Evolutionary conservation across 2,888 invertebrate species (phyloP), one percentile per base, ranked within the genome.

Genomic region (Scaptomyza cyrtandrae): DNA sequence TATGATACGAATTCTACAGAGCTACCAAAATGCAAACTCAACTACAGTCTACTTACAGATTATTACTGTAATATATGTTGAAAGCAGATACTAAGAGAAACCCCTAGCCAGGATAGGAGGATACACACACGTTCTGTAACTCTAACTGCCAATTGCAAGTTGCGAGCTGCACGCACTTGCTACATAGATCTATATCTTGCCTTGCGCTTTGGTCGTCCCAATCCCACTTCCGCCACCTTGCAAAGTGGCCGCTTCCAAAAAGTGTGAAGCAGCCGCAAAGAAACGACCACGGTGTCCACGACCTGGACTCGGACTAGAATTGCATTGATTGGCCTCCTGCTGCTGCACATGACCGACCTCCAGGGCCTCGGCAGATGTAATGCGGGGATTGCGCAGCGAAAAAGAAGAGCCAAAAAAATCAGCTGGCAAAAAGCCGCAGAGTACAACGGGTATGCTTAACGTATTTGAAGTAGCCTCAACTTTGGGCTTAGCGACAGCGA

Each of bases 351-450:
- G 62, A n/a, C 67, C 78, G 31, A 83, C 88, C 59, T 89, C 88
- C 66, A 86, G 41, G 9, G 74, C 88, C 33, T 66, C 60, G 2
- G 73, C 13, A 57, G 88, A 77, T 19, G 71, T 54, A 5, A 85
- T 67, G 16, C 87, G 70, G 6, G 78, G 56, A 60, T 70, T 78
- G 24, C 82, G 77, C 61, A 90, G 54, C 33, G 83, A 80, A 33
- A 84, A 77, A 6, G 82, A 89, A 9, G 90, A 90, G 58, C 88
- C 84, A 58, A 92, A 80, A 27, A 91, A 80, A 31, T 91, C 91
- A 35, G 89, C 90, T 58, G 92, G 93, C 75, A 93, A 80, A 37
- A 93, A 90, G 60, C 93, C 93, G 66, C 93, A 93, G 35, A 93
- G 90, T 72, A 93, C 92, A 24, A 93, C 90, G 60, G 93, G 93